Conservation (phyloP, 2,888 invertebrate genomes). For the Phlogophora meticulosa region DNA sequence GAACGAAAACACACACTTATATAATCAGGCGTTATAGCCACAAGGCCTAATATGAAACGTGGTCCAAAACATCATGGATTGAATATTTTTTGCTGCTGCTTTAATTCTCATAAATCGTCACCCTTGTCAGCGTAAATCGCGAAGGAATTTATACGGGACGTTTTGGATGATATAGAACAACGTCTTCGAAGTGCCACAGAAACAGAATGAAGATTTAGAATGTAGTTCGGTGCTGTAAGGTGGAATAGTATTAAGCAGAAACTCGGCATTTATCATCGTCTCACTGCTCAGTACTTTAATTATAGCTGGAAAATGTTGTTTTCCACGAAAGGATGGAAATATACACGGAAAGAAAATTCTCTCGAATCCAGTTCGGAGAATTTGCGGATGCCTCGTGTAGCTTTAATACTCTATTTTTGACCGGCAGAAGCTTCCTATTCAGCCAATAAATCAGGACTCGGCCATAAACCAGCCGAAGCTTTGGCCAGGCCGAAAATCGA, state of each 20-base stretch:
- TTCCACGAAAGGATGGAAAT: background rate
- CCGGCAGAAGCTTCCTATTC: no score
- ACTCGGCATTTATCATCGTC: constrained; percentile 36
- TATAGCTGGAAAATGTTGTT: constrained; percentile 29
- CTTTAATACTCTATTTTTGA: background rate
- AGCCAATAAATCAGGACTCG: no score
- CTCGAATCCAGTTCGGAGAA: background rate
- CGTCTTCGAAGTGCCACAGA: constrained; percentile 43
- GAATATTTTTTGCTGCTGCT: constrained; percentile 57
- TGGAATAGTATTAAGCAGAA: constrained; percentile 35
- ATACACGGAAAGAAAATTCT: background rate
- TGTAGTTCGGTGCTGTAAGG: constrained; percentile 40
- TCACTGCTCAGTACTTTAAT: constrained; percentile 12
- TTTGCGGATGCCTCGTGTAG: background rate
- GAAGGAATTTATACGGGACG: constrained; percentile 58
- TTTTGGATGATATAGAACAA: constrained; percentile 62
- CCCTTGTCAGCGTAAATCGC: constrained; percentile 63
- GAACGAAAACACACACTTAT: background rate
- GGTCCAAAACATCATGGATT: constrained; percentile 34
- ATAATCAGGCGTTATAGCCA: background rate
- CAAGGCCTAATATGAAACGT: constrained; percentile 14
- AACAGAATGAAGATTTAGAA: constrained; percentile 53
- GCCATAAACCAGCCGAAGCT: no score
- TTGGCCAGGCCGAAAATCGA: no score
- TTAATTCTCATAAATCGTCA: constrained; percentile 62